phyloP scores from a whole-genome alignment of 2,888 invertebrate genomes.

The Brachyptera putata region DNA sequence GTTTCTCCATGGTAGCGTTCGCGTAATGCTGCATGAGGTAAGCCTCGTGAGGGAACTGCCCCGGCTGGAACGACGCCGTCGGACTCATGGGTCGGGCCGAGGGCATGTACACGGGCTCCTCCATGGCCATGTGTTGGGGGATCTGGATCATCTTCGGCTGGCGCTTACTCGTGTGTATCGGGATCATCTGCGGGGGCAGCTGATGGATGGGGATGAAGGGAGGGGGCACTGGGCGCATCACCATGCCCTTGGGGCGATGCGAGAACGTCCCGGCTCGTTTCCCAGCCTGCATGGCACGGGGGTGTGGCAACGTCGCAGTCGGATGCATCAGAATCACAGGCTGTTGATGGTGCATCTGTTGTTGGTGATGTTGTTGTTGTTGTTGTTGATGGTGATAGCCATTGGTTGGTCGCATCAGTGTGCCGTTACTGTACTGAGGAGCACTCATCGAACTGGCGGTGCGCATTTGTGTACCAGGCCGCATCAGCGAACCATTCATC shows the following conservation, averaged over 20 bases:
- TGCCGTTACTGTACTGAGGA: conserved; percentile 40
- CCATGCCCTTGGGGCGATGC: conserved; percentile 31
- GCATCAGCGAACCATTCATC: conserved; percentile 46
- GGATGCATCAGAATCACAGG: conserved; percentile 38
- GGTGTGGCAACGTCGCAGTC: conserved; percentile 36
- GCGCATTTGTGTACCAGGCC: conserved; percentile 34
- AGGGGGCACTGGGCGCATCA: conserved; percentile 34
- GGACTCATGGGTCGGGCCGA: conserved; percentile 54
- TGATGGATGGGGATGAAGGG: conserved; percentile 44
- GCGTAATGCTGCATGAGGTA: conserved; percentile 56
- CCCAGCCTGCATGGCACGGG: conserved; percentile 32
- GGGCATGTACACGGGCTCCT: conserved; percentile 54
- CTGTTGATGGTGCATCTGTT: too few species aligned
- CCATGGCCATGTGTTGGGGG: conserved; percentile 43
- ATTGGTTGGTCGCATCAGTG: conserved; percentile 26
- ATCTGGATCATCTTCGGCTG: conserved; percentile 44
- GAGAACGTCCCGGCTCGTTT: conserved; percentile 34
- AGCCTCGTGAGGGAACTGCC: conserved; percentile 55
- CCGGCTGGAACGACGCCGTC: conserved; percentile 57
- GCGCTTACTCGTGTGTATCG: conserved; percentile 42
- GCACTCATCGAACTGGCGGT: conserved; percentile 37
- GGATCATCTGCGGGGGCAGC: conserved; percentile 41
- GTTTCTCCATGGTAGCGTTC: conserved; percentile 44
- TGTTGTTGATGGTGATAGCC: conserved; percentile 29
- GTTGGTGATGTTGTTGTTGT: conserved; percentile 38